Evolutionary conservation across 2,888 invertebrate genomes (phyloP).

Genomic region (Scaptomyza cyrtandrae): DNA sequence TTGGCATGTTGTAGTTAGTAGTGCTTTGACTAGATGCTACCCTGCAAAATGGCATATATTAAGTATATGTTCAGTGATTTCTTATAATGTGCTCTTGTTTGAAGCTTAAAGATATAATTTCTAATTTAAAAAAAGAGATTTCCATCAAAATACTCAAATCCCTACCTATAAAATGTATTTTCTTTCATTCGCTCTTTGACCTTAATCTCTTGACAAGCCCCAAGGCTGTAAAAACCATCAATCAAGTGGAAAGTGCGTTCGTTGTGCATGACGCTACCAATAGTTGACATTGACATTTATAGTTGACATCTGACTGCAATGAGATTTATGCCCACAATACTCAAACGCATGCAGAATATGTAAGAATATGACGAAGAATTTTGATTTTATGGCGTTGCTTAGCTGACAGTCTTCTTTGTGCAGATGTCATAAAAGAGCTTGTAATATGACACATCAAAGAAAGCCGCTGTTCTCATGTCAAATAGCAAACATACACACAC

Average conservation of each 20-base stretch:
- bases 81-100: too few species aligned
- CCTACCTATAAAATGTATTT: not conserved
- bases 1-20: too few species aligned
- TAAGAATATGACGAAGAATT: not conserved
- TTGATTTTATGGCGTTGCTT: constrained; percentile 18
- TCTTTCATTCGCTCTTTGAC: not conserved
- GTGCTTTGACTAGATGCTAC: not conserved
- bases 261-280: too few species aligned
- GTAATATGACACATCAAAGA: constrained; percentile 30
- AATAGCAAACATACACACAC: not conserved
- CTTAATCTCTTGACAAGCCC: not conserved
- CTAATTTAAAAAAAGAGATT: too few species aligned
- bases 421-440: constrained; percentile 29
- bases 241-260: not conserved
- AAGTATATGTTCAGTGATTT: not conserved
- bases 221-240: not conserved
- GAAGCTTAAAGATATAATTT: too few species aligned
- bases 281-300: not conserved
- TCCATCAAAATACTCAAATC: too few species aligned
- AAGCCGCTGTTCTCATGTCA: too few species aligned
- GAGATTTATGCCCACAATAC: not conserved
- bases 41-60: not conserved
- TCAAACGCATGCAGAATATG: not conserved
- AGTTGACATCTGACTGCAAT: not conserved
- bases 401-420: not conserved